Conservation (phyloP, 2,888 invertebrate genomes). For the Napeogenes sylphis region DNA sequence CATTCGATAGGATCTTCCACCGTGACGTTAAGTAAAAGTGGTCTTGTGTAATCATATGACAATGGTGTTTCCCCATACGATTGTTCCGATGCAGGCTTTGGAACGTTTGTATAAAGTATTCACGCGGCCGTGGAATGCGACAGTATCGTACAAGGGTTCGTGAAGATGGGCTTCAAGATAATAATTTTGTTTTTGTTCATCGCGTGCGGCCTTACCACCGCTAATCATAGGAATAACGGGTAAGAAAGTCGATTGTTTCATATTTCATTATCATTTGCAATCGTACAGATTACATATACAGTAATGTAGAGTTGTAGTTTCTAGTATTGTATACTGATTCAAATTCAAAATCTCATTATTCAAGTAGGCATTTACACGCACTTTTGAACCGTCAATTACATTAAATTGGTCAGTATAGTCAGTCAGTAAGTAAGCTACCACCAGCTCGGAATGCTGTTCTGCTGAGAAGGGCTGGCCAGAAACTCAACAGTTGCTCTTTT, state of each 20-base stretch:
- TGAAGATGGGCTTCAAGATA: conserved; percentile 52
- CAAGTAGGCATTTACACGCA: too few species aligned
- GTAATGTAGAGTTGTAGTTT: neutral
- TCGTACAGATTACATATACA: neutral
- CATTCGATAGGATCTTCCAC: conserved; percentile 47
- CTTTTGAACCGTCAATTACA: too few species aligned
- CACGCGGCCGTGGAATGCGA: conserved; percentile 47
- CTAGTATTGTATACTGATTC: too few species aligned
- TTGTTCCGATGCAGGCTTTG: conserved; percentile 61
- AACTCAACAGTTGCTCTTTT: too few species aligned
- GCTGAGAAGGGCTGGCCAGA: too few species aligned
- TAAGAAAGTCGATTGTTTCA: conserved; percentile 39
- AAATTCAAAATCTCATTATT: too few species aligned
- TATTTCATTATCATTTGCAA: neutral
- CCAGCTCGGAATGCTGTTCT: too few species aligned
- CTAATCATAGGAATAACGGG: conserved; percentile 64
- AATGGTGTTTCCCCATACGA: conserved; percentile 70
- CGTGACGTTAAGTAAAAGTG: conserved; percentile 46
- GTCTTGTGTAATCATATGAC: conserved; percentile 55
- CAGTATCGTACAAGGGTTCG: conserved; percentile 47
- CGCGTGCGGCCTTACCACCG: conserved; percentile 37
- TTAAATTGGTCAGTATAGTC: too few species aligned
- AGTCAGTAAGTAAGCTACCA: too few species aligned
- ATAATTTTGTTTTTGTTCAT: conserved; percentile 37
- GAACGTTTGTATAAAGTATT: conserved; percentile 70